Conservation (phyloP, 1,140 invertebrate genomes). For the Sinella curviseta region DNA sequence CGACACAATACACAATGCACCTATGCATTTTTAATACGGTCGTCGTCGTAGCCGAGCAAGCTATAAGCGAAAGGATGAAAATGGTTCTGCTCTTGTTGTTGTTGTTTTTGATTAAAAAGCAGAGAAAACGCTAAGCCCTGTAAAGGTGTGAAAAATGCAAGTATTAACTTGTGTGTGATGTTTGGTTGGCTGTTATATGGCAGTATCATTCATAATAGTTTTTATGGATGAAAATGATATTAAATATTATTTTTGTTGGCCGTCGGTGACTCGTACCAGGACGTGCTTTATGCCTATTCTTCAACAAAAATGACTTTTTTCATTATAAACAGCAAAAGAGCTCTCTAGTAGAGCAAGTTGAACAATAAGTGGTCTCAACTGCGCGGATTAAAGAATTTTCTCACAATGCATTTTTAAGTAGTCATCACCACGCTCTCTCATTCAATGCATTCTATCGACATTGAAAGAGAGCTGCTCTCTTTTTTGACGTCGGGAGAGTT, state of each 20-base stretch:
- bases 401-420: conserved; percentile 28
- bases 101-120: neutral
- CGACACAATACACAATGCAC: too few relatives aligned
- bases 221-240: too few relatives aligned
- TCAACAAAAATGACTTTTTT: conserved; percentile 11
- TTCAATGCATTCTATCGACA: neutral
- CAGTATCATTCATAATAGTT: conserved; percentile 41
- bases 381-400: conserved; percentile 49
- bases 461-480: too few relatives aligned
- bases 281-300: conserved; percentile 48
- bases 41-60: too few relatives aligned
- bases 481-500: too few relatives aligned
- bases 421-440: neutral
- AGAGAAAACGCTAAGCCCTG: too few relatives aligned
- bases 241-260: too few relatives aligned
- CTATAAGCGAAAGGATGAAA: too few relatives aligned
- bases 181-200: too few relatives aligned
- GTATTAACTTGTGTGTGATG: too few relatives aligned
- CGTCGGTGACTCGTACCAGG: conserved; percentile 45
- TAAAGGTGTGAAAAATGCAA: neutral
- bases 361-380: conserved; percentile 47
- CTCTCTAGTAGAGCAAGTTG: neutral
- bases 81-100: neutral
- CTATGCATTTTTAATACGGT: too few relatives aligned
- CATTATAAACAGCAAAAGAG: too few relatives aligned